Evolutionary conservation across 2,113 vertebrate species (phyloP).

Genomic region (Eudorcas thomsonii): DNA sequence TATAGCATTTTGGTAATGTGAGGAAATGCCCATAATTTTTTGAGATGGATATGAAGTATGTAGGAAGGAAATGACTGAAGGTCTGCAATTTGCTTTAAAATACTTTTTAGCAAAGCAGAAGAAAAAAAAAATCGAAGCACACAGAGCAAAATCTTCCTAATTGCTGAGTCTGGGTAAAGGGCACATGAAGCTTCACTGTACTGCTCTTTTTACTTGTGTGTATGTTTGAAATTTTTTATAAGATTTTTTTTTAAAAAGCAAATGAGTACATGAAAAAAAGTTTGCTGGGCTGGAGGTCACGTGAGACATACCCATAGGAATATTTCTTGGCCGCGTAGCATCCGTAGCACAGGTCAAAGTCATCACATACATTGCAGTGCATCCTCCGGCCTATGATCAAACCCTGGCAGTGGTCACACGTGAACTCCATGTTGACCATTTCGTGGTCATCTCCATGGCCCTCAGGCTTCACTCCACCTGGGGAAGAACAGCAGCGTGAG

Average conservation of each 20-base stretch:
- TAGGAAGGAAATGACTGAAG: conserved; percentile 16
- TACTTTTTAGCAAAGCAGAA: background rate
- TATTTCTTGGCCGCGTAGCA: conserved; percentile 96
- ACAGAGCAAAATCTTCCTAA: background rate
- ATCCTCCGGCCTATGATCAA: conserved; percentile 96
- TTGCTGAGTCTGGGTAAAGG: background rate
- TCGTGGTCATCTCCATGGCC: conserved; percentile 97
- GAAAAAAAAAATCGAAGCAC: background rate
- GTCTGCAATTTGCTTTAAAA: conserved; percentile 33
- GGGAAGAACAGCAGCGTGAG: background rate
- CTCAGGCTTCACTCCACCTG: conserved; percentile 96
- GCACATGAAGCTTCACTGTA: background rate
- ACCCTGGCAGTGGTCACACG: conserved; percentile 96
- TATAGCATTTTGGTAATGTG: background rate
- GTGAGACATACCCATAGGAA: conserved; percentile 88
- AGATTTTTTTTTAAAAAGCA: background rate
- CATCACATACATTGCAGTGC: conserved; percentile 96
- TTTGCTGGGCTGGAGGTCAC: background rate
- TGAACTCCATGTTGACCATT: conserved; percentile 99
- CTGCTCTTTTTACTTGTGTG: background rate
- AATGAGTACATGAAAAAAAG: background rate
- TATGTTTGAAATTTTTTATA: background rate
- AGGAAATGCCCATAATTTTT: background rate
- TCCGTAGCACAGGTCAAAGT: conserved; percentile 98
- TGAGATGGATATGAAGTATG: background rate